Percentiles rank a stretch among this genome's conserved stretches.
phyloP scores from a whole-genome alignment of 1,140 invertebrate genomes.

The Drosophila albomicans region DNA sequence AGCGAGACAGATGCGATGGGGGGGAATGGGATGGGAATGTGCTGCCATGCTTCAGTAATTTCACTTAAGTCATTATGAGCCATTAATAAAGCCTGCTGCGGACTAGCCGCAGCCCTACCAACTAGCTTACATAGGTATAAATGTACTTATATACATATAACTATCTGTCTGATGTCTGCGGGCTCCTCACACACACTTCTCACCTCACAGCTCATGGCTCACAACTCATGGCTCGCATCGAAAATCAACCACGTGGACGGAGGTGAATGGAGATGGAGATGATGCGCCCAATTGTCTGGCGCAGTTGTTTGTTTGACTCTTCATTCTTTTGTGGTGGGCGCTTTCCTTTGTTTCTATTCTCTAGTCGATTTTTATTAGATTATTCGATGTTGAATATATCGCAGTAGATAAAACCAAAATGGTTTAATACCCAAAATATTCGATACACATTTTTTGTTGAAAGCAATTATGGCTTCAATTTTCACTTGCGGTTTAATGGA shows the following conservation, averaged over 20 bases:
- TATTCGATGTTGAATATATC: background rate
- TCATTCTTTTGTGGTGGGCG: background rate
- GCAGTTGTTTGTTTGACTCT: constrained; percentile 10
- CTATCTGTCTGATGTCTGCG: constrained; percentile 13
- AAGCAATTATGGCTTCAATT: background rate
- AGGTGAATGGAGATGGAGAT: constrained; percentile 4
- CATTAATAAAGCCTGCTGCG: constrained; percentile 78
- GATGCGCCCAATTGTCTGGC: constrained; percentile 45
- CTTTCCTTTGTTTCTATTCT: background rate
- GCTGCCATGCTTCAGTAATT: constrained; percentile 79
- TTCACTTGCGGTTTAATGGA: background rate
- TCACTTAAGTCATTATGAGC: constrained; percentile 83
- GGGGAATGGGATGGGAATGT: constrained; percentile 20
- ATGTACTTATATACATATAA: constrained; percentile 27
- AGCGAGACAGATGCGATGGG: background rate
- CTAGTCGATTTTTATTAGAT: background rate
- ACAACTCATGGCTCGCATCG: constrained; percentile 42
- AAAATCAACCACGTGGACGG: constrained; percentile 52
- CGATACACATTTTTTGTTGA: background rate
- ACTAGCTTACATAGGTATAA: constrained; percentile 46
- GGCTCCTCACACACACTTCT: background rate
- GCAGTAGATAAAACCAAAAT: background rate
- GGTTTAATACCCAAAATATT: background rate
- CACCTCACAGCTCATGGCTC: background rate
- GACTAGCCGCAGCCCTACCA: constrained; percentile 47